Percentiles rank a stretch among this genome's conserved stretches.
Evolutionary conservation across 1,140 invertebrate genomes (phyloP).

Genomic region (Telenomus remus): DNA sequence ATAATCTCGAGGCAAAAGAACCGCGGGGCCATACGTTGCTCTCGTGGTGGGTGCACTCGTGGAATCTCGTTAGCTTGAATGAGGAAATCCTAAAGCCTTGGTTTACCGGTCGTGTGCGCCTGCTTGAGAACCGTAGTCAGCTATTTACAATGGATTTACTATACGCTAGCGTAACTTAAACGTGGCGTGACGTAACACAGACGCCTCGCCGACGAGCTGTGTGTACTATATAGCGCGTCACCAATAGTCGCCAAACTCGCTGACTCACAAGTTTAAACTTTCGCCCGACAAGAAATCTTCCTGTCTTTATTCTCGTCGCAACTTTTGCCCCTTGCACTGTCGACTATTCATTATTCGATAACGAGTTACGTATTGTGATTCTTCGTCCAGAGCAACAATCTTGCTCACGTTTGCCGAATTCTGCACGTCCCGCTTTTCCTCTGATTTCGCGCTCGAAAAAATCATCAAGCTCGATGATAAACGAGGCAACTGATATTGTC

Average conservation of each 20-base stretch:
- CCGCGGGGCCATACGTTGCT: conserved; percentile 30
- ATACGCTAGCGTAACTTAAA: conserved; percentile 58
- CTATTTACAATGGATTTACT: conserved; percentile 64
- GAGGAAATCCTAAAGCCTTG: conserved; percentile 61
- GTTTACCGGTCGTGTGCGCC: conserved; percentile 53
- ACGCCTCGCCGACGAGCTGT: conserved; percentile 21
- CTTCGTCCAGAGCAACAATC: not conserved
- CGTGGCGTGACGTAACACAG: conserved; percentile 58
- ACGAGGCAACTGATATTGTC: too few relatives aligned
- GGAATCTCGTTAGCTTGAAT: conserved; percentile 62
- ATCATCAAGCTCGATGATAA: too few relatives aligned
- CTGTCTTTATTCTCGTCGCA: conserved; percentile 27
- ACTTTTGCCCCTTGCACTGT: conserved; percentile 29
- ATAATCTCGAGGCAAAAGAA: conserved; percentile 28
- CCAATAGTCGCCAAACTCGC: conserved; percentile 54
- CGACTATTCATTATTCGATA: conserved; percentile 41
- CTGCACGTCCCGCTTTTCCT: not conserved
- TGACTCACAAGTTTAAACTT: conserved; percentile 53
- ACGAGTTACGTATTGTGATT: conserved; percentile 23
- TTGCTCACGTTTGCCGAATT: not conserved
- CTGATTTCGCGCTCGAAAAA: too few relatives aligned
- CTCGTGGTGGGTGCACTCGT: conserved; percentile 44
- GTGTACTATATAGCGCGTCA: conserved; percentile 42
- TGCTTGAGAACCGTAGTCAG: conserved; percentile 57
- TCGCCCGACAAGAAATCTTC: conserved; percentile 35